Evolutionary conservation across 1,140 invertebrate species (phyloP).

Genomic region (Aethina tumida): DNA sequence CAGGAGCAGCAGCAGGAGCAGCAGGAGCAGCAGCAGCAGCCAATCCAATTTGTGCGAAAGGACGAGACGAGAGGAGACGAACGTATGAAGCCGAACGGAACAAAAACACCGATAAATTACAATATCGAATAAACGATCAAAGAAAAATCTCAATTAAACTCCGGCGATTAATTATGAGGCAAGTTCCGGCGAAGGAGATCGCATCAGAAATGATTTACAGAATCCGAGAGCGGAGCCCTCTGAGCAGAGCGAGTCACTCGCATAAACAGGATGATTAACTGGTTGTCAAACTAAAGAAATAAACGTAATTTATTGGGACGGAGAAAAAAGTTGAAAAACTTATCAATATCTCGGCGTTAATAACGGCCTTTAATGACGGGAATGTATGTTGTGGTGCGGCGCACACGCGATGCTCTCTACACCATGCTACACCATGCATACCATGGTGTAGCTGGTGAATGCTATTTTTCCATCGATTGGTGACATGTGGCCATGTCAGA

Average conservation of each 20-base stretch:
- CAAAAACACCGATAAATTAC: conserved; percentile 29
- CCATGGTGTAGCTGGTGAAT: too few relatives aligned
- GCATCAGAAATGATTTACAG: conserved; percentile 30
- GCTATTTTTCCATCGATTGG: too few relatives aligned
- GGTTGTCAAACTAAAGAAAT: conserved; percentile 36
- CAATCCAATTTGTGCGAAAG: too few relatives aligned
- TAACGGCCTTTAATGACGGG: conserved; percentile 35
- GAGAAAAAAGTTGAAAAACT: conserved; percentile 33
- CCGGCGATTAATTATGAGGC: conserved; percentile 25
- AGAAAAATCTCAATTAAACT: conserved; percentile 34
- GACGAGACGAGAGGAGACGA: too few relatives aligned
- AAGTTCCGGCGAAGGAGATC: conserved; percentile 30
- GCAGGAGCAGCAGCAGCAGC: too few relatives aligned
- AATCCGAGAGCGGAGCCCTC: conserved; percentile 23
- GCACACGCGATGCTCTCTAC: conserved; percentile 9
- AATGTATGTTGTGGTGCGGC: conserved; percentile 31
- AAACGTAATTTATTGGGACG: conserved; percentile 35
- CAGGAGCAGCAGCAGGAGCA: too few relatives aligned
- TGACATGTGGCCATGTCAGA: too few relatives aligned
- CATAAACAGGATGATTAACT: conserved; percentile 36
- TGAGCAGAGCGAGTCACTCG: conserved; percentile 29
- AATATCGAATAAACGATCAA: conserved; percentile 27
- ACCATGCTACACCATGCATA: too few relatives aligned
- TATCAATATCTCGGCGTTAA: conserved; percentile 37
- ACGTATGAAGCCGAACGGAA: conserved; percentile 16